phyloP scores from a whole-genome alignment of 2,113 vertebrate genomes.

The Oxyruncus cristatus region DNA sequence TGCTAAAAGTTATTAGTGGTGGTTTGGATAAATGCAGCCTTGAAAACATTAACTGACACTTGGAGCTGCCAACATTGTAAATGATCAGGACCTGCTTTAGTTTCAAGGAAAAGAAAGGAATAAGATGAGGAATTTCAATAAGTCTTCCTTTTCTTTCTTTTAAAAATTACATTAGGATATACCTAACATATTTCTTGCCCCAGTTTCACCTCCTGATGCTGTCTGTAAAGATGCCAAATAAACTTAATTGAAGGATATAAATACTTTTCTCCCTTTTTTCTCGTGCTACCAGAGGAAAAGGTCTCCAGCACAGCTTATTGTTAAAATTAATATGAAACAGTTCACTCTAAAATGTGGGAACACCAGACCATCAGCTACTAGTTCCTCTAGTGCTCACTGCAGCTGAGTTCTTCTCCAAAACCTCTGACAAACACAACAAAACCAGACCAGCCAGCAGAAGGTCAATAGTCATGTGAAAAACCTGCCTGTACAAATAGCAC shows the following conservation, averaged over 20 bases:
- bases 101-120: background rate
- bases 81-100: background rate
- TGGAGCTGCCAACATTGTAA: background rate
- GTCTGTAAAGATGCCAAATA: background rate
- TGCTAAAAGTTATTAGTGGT: background rate
- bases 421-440: background rate
- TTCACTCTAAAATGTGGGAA: background rate
- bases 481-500: background rate
- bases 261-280: background rate
- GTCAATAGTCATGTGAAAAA: background rate
- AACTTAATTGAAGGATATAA: background rate
- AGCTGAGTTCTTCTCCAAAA: background rate
- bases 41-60: background rate
- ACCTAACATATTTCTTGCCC: background rate
- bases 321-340: background rate
- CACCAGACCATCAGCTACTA: background rate
- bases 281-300: background rate
- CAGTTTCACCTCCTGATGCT: background rate
- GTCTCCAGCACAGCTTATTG: background rate
- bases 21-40: background rate
- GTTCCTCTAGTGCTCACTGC: background rate
- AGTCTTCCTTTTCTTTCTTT: background rate
- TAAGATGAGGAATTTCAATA: background rate
- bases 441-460: background rate
- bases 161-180: background rate